These are phyloP conservation scores for Cylas formicarius DNA, from an alignment of 1,140 invertebrate species.

Conservation along the genomic window DNA sequence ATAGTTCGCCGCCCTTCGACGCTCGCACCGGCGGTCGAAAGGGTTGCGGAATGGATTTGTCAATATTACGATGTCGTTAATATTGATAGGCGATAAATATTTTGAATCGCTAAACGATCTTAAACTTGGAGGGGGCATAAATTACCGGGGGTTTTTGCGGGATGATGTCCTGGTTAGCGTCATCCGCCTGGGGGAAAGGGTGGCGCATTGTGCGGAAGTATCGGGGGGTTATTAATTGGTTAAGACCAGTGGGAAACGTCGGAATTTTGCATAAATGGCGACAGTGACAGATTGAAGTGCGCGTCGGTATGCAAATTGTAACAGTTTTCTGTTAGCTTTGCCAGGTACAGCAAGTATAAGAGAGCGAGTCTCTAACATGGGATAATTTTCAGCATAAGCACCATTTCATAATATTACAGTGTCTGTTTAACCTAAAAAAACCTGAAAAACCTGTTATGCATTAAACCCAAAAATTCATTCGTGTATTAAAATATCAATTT, in stretches of 20 bases:
- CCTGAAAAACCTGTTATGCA: no score
- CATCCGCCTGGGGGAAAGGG: constrained; percentile 11
- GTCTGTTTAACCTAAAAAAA: no score
- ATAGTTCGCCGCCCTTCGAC: constrained; percentile 14
- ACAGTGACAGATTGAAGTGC: no score
- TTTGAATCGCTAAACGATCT: constrained; percentile 28
- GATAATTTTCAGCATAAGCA: no score
- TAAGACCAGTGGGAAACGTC: constrained; percentile 19
- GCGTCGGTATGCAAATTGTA: no score
- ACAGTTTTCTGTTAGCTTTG: no score
- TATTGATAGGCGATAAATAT: constrained; percentile 33
- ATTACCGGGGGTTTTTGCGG: constrained; percentile 15
- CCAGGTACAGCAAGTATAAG: no score
- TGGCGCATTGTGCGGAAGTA: constrained; percentile 12
- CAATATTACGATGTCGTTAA: constrained; percentile 30
- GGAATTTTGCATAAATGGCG: no score
- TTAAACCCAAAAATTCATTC: no score
- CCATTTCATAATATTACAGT: no score
- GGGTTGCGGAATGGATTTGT: constrained; percentile 27
- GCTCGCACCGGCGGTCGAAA: constrained; percentile 7
- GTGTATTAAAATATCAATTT: no score
- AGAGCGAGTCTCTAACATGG: no score
- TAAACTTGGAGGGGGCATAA: constrained; percentile 10
- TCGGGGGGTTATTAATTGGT: constrained; percentile 7
- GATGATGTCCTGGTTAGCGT: constrained; percentile 26